Evolutionary conservation across 2,888 invertebrate species (phyloP), one percentile per base, ranked within the genome.

Genomic region (Synergus itoensis): DNA sequence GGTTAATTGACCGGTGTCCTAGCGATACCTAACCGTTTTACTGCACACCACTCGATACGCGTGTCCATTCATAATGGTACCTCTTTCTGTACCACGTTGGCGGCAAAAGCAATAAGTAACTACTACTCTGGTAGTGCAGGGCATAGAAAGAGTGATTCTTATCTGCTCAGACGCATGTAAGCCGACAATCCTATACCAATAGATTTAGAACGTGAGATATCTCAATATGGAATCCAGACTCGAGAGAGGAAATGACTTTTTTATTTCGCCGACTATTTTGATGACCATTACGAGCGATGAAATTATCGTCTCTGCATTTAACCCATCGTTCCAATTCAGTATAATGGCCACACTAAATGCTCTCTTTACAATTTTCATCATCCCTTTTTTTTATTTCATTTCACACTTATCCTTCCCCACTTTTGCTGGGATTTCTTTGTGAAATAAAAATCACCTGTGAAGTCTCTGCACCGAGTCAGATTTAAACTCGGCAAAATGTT

Each of bases 111-210:
- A 77, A 36, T 36, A 36, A 73, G 76, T 78, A 79, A 57, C 78
- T 62, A 76, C 45, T 63, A 77, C 81, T 79, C 77, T 79, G 81
- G 77, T 76, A 78, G 80, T 36, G 5, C 84, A 79, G 84, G 86
- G 86, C 84, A 36, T 84, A 77, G 84, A 83, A 83, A 86, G 84
- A 85, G 81, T 85, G 88, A 88, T 87, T 81, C 83, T 87, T 87
- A 88, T 89, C 87, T 79, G 3, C 53, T 28, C 65, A 78, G 80
- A 83, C 79, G 21, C 53, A 73, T 75, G 43, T 63, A 81, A 79
- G 82, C 84, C 86, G 87, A 85, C 82, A 80, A 76, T 85, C 79
- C 80, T 21, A 69, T 83, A 83, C 83, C 84, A 84, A 84, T 84
- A 86, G 85, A 85, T 86, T 84, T 82, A 79, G 40, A 81, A 53